phyloP scores from a whole-genome alignment of 1,140 invertebrate genomes.

The Diachasma alloeum region DNA sequence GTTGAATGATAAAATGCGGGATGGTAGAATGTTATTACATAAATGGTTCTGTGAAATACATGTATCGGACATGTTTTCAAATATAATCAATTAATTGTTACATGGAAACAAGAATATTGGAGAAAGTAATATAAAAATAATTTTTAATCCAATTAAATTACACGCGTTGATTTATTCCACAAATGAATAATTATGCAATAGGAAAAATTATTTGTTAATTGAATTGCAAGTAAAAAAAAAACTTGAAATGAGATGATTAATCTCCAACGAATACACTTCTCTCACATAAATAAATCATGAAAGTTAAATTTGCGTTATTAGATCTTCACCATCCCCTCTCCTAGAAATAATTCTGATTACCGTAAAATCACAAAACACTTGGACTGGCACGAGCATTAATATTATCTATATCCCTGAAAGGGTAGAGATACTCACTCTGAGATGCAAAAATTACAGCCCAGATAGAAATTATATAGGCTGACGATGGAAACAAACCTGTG shows the following conservation, averaged over 20 bases:
- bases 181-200: too few species aligned
- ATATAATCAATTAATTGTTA: neutral
- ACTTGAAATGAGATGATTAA: neutral
- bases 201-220: neutral
- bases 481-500: too few species aligned
- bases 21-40: constrained; percentile 3
- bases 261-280: neutral
- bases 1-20: constrained; percentile 1
- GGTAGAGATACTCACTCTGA: neutral
- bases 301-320: neutral
- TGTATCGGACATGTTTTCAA: neutral
- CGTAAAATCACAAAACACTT: neutral
- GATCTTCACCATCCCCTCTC: neutral
- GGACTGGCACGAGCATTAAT: neutral
- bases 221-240: neutral
- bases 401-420: neutral
- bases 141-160: neutral
- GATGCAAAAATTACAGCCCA: neutral
- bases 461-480: too few species aligned
- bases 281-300: neutral
- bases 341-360: neutral
- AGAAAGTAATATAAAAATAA: neutral
- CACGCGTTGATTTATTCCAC: neutral
- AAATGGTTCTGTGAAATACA: neutral
- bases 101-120: neutral